These are phyloP conservation scores for Cephus pulcher DNA, from an alignment of 2,888 invertebrate genomes.

Conservation along the genomic window DNA sequence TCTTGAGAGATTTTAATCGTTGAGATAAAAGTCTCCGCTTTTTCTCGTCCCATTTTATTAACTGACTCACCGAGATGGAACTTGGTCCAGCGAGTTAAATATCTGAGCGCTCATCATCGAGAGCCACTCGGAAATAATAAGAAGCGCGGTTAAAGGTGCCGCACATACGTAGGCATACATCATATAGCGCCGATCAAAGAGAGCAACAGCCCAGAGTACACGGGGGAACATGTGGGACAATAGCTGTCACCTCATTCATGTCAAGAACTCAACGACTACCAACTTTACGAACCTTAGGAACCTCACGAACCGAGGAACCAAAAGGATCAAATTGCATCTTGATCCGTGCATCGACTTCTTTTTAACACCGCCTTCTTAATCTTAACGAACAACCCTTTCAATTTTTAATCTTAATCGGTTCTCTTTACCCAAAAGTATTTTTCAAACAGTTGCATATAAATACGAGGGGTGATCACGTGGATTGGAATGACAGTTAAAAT, in stretches of 20 bases:
- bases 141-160: conserved; percentile 42
- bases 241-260: conserved; percentile 56
- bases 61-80: conserved; percentile 54
- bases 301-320: conserved; percentile 28
- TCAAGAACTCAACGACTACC: conserved; percentile 52
- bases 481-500: too few relatives aligned
- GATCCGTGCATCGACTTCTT: conserved; percentile 58
- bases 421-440: background rate
- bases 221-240: conserved; percentile 46
- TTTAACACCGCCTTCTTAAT: conserved; percentile 26
- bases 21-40: background rate
- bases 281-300: conserved; percentile 36
- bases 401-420: background rate
- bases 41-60: background rate
- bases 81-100: conserved; percentile 22
- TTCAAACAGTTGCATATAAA: background rate
- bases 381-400: background rate
- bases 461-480: too few relatives aligned
- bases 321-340: conserved; percentile 60
- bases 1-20: background rate
- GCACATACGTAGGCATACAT: conserved; percentile 42
- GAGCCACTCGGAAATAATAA: background rate
- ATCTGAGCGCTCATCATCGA: conserved; percentile 10
- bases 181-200: conserved; percentile 47
- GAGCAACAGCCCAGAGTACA: conserved; percentile 37